Conservation (phyloP, 2,888 invertebrate genomes). For the Campoplex capitator region DNA sequence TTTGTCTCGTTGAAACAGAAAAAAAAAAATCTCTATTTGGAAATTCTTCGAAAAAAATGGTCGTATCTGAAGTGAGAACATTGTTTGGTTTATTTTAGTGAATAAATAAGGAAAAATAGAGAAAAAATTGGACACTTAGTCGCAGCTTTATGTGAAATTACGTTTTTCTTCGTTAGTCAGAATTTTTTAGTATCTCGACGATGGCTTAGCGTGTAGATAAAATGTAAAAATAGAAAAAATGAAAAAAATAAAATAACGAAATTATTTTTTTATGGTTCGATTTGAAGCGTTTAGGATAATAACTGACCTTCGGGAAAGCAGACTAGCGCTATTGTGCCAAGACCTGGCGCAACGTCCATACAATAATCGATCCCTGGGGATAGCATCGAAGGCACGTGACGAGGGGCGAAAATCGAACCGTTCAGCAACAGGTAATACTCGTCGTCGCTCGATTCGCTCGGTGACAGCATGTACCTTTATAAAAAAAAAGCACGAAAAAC, state of each 20-base stretch:
- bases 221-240: background rate
- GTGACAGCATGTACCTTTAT: conserved; percentile 86
- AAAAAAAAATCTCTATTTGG: background rate
- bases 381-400: conserved; percentile 85
- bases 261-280: background rate
- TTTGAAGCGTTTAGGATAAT: background rate
- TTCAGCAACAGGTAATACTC: conserved; percentile 87
- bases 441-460: conserved; percentile 85
- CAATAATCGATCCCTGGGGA: conserved; percentile 86
- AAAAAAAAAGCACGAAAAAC: background rate
- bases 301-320: conserved; percentile 83
- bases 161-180: background rate
- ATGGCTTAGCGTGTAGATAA: background rate
- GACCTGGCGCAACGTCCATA: conserved; percentile 87
- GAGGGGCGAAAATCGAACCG: conserved; percentile 87
- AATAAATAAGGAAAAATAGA: background rate
- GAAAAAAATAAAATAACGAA: background rate
- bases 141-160: background rate
- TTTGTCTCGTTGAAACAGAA: background rate
- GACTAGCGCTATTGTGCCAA: conserved; percentile 86
- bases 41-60: background rate
- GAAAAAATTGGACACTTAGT: background rate
- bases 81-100: background rate
- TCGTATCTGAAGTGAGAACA: background rate
- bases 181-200: background rate